phyloP scores from a whole-genome alignment of 1,140 invertebrate genomes.

The Calliphora vicina region DNA sequence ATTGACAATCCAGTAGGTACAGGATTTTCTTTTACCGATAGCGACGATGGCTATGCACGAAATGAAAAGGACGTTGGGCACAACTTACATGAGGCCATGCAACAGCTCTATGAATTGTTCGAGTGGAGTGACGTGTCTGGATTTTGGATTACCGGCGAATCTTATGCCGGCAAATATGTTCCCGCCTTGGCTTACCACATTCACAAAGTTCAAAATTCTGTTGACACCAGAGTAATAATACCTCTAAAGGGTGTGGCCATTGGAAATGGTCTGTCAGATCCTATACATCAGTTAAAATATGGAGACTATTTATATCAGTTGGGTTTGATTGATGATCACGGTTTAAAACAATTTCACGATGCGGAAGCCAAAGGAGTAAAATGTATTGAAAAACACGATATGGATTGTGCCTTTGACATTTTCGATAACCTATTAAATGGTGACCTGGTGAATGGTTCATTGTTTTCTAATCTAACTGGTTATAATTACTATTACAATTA shows the following conservation, averaged over 20 bases:
- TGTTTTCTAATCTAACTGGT: conserved; percentile 83
- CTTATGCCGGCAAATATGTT: conserved; percentile 87
- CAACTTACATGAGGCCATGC: conserved; percentile 72
- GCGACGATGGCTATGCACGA: conserved; percentile 70
- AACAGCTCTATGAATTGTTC: conserved; percentile 79
- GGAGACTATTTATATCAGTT: conserved; percentile 83
- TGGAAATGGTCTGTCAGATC: conserved; percentile 86
- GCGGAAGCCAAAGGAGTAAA: conserved; percentile 68
- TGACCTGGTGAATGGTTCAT: conserved; percentile 70
- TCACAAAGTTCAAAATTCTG: conserved; percentile 67
- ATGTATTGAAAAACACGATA: conserved; percentile 71
- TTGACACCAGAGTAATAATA: conserved; percentile 65
- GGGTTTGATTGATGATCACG: conserved; percentile 78
- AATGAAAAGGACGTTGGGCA: conserved; percentile 74
- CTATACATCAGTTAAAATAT: conserved; percentile 79
- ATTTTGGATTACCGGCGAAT: conserved; percentile 86
- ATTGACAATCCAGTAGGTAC: conserved; percentile 90
- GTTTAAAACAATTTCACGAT: conserved; percentile 69
- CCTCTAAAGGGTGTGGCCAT: conserved; percentile 80
- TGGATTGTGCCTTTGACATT: conserved; percentile 71
- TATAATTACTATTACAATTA: conserved; percentile 84
- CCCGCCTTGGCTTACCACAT: conserved; percentile 82
- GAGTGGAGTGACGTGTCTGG: conserved; percentile 71
- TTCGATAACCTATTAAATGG: conserved; percentile 79
- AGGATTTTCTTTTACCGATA: conserved; percentile 78